Base-by-base conservation (phyloP, 2,888 invertebrate genomes). In the Hoplodrina blanda region DNA sequence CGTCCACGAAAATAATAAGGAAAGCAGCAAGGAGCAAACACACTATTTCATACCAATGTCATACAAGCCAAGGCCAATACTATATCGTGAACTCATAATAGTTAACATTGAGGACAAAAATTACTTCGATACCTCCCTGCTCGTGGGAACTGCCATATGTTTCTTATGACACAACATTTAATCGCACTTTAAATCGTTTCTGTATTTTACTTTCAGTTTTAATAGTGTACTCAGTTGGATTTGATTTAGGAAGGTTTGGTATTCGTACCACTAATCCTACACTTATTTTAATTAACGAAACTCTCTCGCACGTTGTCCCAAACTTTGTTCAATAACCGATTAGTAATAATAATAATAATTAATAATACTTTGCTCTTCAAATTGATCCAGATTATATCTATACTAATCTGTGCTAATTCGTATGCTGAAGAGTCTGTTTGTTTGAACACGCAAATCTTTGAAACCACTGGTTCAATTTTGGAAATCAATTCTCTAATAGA, bases 41-140 rank as follows among this genome's bases (percentile, higher is more conserved):
- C 69, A 59, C 41, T 59, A 61, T 64, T 67, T 62, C 25, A 60
- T 25, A 11, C 11, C 81, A 61, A 76, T 56, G 55, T 54, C 60
- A 65, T 46, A 52, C 17, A 11, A 25, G 11, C 41, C 66, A 61
- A 69, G 75, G 69, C 78, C 75, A 84, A 73, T 73, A 73, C 25
- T 72, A 74, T 70, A 54, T 71, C 49, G 19, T 75, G 76, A 76
- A 80, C 81, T 60, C 57, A 57, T 78, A 64, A 71, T 54, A 64
- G 37, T 52, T 49, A 54, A 54, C 68, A 60, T 65, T 70, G 57
- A 73, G 44, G 30, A 50, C 53, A 49, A 33, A 62, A 57, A 64
- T 57, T 57, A 67, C 13, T 41, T 55, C 63, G 30, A 69, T 65
- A 57, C 20, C n/a, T 66, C 13, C 37, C 30, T 66, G 25, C 19